These are phyloP conservation scores for Monopterus albus DNA, from an alignment of 2,113 vertebrate species.

Conservation along the genomic window DNA sequence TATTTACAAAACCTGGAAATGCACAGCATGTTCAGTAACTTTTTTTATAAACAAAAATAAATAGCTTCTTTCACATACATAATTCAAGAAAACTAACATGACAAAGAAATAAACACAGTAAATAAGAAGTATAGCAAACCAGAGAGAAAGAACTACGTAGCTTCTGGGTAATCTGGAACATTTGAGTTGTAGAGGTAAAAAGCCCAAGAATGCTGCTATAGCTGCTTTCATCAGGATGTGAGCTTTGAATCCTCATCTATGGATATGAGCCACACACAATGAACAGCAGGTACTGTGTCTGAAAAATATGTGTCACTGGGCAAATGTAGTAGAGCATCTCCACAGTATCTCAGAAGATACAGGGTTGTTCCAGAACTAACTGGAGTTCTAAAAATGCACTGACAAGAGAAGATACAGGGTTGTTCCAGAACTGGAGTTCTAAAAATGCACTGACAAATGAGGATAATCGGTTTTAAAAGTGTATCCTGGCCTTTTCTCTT, in stretches of 20 bases:
- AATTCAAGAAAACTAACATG: slow-evolving; percentile 71
- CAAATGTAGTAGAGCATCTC: background rate
- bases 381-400: background rate
- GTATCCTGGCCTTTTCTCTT: background rate
- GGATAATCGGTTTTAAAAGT: no score
- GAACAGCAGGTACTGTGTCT: slow-evolving; percentile 12
- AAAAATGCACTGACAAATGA: no score
- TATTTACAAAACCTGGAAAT: slow-evolving; percentile 84
- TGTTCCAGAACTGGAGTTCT: background rate
- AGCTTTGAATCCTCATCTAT: slow-evolving; percentile 7
- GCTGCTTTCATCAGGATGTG: slow-evolving; percentile 28
- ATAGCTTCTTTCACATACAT: slow-evolving; percentile 77
- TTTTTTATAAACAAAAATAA: slow-evolving; percentile 84
- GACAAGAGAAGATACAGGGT: slow-evolving; percentile 1
- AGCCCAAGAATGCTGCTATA: slow-evolving; percentile 24
- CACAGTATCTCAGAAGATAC: background rate
- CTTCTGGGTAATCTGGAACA: slow-evolving; percentile 38
- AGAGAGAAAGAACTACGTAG: slow-evolving; percentile 28
- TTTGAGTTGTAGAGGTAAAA: slow-evolving; percentile 26
- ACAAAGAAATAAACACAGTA: slow-evolving; percentile 57
- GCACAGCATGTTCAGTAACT: slow-evolving; percentile 85
- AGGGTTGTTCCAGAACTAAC: slow-evolving; percentile 9
- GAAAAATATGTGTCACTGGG: background rate
- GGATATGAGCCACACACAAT: slow-evolving; percentile 14
- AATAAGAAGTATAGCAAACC: slow-evolving; percentile 57